phyloP scores from a whole-genome alignment of 2,113 vertebrate species.

The Brachyhypopomus occidentalis region DNA sequence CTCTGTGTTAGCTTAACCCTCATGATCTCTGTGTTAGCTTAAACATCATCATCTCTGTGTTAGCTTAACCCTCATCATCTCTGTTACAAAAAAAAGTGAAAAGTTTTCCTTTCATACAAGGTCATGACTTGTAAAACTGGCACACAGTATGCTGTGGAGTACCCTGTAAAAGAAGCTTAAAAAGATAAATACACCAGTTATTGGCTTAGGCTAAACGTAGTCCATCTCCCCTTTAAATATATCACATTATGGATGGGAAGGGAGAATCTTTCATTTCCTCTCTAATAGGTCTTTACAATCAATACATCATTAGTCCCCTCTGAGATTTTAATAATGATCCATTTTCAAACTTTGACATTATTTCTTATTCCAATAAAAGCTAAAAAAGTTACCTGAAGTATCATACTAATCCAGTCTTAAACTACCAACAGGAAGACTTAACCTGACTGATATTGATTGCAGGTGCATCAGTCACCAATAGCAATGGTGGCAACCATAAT shows the following conservation, averaged over 20 bases:
- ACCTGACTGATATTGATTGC: background rate
- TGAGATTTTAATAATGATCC: constrained; percentile 26
- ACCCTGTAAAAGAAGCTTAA: constrained; percentile 17
- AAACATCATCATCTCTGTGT: no score
- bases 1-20: background rate
- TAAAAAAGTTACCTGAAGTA: background rate
- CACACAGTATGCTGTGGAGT: background rate
- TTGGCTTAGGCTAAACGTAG: background rate
- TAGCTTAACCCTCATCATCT: background rate
- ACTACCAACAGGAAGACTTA: background rate
- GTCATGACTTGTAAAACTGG: background rate
- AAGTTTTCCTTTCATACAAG: background rate
- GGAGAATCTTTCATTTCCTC: background rate
- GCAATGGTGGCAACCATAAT: background rate
- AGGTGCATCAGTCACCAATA: background rate
- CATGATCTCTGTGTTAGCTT: background rate
- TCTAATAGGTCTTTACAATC: constrained; percentile 35
- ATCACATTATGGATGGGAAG: constrained; percentile 18
- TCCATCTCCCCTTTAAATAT: constrained; percentile 21
- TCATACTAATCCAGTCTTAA: background rate
- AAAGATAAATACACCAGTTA: background rate
- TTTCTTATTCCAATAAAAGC: background rate
- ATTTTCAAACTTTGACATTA: constrained; percentile 10
- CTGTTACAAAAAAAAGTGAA: background rate
- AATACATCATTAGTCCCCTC: constrained; percentile 26